Conservation (phyloP, 2,888 invertebrate genomes). For the Pyrrhia umbra region DNA sequence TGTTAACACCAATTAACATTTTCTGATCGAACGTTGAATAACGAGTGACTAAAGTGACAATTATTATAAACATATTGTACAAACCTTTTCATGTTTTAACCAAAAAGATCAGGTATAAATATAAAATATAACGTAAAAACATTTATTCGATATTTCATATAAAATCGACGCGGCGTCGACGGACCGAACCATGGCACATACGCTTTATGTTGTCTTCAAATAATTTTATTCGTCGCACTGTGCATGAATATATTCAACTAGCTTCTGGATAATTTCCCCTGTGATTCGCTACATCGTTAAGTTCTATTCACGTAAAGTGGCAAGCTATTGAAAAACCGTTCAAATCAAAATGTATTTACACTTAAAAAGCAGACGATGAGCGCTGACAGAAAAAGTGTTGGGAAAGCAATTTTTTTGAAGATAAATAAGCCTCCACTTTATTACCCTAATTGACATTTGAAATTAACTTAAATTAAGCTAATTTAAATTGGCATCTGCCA, state of each 20-base stretch:
- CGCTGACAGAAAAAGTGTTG: constrained; percentile 7
- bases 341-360: constrained; percentile 37
- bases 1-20: too few species aligned
- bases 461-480: not conserved
- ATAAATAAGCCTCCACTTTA: not conserved
- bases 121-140: too few species aligned
- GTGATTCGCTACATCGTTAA: constrained; percentile 82
- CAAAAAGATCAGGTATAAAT: constrained; percentile 39
- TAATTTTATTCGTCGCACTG: constrained; percentile 51
- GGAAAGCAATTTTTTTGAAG: constrained; percentile 11
- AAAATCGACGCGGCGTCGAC: not conserved
- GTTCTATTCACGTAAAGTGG: constrained; percentile 80
- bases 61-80: not conserved
- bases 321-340: constrained; percentile 61
- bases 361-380: constrained; percentile 19
- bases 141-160: too few species aligned
- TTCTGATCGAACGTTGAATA: too few species aligned
- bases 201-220: constrained; percentile 41
- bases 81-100: constrained; percentile 41
- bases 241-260: constrained; percentile 69
- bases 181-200: constrained; percentile 3
- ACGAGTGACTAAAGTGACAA: too few species aligned
- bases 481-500: not conserved
- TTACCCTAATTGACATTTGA: not conserved
- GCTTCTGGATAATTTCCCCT: constrained; percentile 78